Evolutionary conservation across 2,888 invertebrate genomes (phyloP), one percentile per base, ranked within the genome.

Genomic region (Torymus tubicola): DNA sequence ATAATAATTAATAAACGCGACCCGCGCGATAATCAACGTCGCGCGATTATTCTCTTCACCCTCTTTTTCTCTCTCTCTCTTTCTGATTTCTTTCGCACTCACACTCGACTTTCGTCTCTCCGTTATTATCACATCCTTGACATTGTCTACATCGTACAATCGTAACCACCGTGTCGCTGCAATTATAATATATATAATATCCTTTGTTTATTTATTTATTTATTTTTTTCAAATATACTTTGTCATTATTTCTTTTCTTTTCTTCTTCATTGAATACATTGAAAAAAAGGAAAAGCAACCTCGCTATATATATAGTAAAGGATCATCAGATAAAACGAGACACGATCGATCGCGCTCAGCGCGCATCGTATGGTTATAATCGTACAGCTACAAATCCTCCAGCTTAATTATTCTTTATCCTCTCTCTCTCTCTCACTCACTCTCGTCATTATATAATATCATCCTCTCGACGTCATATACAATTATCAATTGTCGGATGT

Each of bases 251-350:
- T 42, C 10, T 42, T 5, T 42, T 42, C 1, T 42, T 8, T 42
- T 42, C 10, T 42, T 42, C 65, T 78, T 71, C 53, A n/a, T 72
- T 81, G 80, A 84, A 84, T 83, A 85, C 81, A 84, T 73, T 72
- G 64, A 42, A 81, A 81, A 83, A 78, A 73, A n/a, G n/a, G n/a
- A n/a, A n/a, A n/a, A n/a, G n/a, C n/a, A n/a, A 81, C 50, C 53
- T 81, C 63, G 53, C 52, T 72, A 55, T n/a, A n/a, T n/a, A n/a
- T n/a, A n/a, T 65, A 68, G 10, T 42, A 42, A 42, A 69, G 63
- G 42, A 63, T 68, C 60, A 50, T 64, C 77, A 58, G 63, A 72
- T 55, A 61, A 14, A 64, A 74, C 69, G 76, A 61, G 53, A 78
- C 84, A 61, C 78, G 58, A 81, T 67, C 63, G 58, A 81, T 81